Evolutionary conservation across 2,797 vertebrate species (phyloP).

Genomic region (Semotilus atromaculatus): DNA sequence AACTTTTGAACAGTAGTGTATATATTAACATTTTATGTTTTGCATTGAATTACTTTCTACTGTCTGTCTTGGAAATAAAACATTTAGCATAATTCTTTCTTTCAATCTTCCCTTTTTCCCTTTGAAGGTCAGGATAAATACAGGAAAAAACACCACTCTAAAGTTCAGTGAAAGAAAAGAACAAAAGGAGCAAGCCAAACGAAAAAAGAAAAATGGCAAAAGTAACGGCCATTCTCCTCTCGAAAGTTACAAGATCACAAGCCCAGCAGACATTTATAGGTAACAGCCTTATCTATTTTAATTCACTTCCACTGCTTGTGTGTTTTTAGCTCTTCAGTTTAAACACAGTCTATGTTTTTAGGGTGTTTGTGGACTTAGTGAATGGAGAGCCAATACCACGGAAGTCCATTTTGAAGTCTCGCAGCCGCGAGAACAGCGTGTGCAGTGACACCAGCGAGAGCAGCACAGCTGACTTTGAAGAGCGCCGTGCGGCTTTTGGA

Average conservation of each 20-base stretch:
- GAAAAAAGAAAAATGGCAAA: constrained; percentile 88
- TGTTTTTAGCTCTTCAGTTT: not conserved
- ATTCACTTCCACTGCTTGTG: not conserved
- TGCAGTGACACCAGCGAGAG: constrained; percentile 96
- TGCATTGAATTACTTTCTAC: not conserved
- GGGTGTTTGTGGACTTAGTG: constrained; percentile 93
- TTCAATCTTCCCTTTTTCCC: not conserved
- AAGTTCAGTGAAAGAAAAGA: constrained; percentile 98
- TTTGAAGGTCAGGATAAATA: constrained; percentile 95
- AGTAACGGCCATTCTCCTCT: constrained; percentile 82
- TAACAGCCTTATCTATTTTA: constrained; percentile 57
- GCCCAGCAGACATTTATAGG: constrained; percentile 94
- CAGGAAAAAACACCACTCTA: constrained; percentile 95
- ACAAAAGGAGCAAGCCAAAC: constrained; percentile 93
- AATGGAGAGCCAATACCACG: constrained; percentile 92
- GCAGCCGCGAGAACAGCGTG: constrained; percentile 95
- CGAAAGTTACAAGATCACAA: constrained; percentile 86
- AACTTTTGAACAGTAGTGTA: not conserved
- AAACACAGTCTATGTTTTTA: constrained; percentile 56
- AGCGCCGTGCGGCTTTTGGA: constrained; percentile 77
- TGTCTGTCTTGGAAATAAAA: not conserved
- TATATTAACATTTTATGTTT: not conserved
- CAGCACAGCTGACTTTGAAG: constrained; percentile 90
- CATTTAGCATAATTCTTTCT: not conserved
- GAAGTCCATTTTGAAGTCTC: constrained; percentile 97